phyloP scores from a whole-genome alignment of 1,140 invertebrate species.

The Neodiprion virginianus region DNA sequence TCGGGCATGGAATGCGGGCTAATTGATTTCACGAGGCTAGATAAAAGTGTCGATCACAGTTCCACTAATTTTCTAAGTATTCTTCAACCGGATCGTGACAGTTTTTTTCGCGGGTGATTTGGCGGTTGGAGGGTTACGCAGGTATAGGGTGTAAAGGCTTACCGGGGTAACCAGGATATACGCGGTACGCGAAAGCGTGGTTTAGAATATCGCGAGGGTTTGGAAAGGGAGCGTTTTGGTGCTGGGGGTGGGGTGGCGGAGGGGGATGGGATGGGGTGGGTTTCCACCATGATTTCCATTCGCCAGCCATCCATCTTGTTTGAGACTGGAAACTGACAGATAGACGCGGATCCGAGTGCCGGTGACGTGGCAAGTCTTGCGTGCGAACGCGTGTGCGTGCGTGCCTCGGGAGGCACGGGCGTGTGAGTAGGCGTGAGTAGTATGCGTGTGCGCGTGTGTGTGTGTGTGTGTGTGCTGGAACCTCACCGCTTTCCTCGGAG shows the following conservation, averaged over 20 bases:
- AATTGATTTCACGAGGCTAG: too few relatives aligned
- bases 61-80: too few relatives aligned
- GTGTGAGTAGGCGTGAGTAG: background rate
- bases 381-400: slow-evolving; percentile 28
- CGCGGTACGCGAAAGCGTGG: slow-evolving; percentile 18
- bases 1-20: too few relatives aligned
- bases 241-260: slow-evolving; percentile 25
- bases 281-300: slow-evolving; percentile 64
- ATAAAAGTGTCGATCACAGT: too few relatives aligned
- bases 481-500: background rate
- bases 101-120: too few relatives aligned
- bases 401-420: slow-evolving; percentile 5
- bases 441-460: background rate
- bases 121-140: background rate
- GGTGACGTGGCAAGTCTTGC: slow-evolving; percentile 61
- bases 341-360: slow-evolving; percentile 63
- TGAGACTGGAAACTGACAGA: slow-evolving; percentile 65
- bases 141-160: background rate
- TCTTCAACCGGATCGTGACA: too few relatives aligned
- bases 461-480: background rate
- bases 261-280: slow-evolving; percentile 41
- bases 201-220: slow-evolving; percentile 25
- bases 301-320: slow-evolving; percentile 64
- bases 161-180: slow-evolving; percentile 3
- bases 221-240: slow-evolving; percentile 12